These are phyloP conservation scores for Notechis scutatus DNA, from an alignment of 2,113 vertebrate species.

Conservation along the genomic window DNA sequence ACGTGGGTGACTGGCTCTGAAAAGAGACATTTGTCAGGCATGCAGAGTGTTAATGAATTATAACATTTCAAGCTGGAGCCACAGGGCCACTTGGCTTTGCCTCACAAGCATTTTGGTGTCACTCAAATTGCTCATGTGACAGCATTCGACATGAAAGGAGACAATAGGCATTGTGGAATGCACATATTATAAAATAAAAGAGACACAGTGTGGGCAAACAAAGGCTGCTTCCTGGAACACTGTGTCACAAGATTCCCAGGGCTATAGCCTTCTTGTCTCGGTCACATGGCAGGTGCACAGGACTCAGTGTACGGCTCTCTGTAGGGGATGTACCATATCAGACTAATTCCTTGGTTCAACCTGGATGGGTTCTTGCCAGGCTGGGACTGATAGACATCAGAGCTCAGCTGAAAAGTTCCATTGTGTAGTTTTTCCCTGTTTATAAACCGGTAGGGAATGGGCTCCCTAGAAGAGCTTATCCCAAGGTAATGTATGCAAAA, in stretches of 20 bases:
- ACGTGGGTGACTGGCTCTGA: constrained; percentile 36
- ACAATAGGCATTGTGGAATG: constrained; percentile 64
- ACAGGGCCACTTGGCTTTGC: constrained; percentile 54
- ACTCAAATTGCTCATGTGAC: constrained; percentile 62
- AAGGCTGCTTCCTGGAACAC: constrained; percentile 66
- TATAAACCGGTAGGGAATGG: not conserved
- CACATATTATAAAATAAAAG: constrained; percentile 62
- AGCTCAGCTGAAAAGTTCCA: not conserved
- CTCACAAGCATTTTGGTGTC: constrained; percentile 58
- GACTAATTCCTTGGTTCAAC: not conserved
- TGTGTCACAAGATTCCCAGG: constrained; percentile 63
- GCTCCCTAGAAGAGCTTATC: not conserved
- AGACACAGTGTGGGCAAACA: constrained; percentile 65
- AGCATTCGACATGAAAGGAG: constrained; percentile 50
- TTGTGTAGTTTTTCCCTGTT: not conserved
- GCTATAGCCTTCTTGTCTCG: constrained; percentile 38
- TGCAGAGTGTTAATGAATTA: constrained; percentile 44
- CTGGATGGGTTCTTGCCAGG: not conserved
- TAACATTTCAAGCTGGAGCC: constrained; percentile 40
- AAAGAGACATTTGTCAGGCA: constrained; percentile 45
- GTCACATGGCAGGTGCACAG: constrained; percentile 26
- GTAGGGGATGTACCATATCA: not conserved
- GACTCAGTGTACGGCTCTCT: constrained; percentile 26
- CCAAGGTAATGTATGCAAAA: not conserved
- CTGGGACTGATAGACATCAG: not conserved